A percentile compares a stretch with the other conserved stretches of the same genome.
phyloP scores from a whole-genome alignment of 2,113 vertebrate genomes.

The Aegotheles bennettii region DNA sequence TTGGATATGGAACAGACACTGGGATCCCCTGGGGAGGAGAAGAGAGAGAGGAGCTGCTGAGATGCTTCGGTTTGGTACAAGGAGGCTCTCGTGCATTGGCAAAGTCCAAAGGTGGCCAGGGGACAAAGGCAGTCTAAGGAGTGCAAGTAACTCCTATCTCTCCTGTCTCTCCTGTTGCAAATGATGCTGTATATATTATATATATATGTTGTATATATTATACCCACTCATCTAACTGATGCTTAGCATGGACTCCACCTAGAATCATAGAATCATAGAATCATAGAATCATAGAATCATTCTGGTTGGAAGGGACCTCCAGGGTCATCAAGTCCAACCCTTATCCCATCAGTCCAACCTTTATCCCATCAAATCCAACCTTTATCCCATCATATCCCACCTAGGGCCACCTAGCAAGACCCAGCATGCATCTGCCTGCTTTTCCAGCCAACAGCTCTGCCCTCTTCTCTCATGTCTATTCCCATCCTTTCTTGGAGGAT shows the following conservation, averaged over 20 bases:
- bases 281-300: no score
- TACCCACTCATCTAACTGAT: neutral
- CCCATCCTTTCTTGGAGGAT: neutral
- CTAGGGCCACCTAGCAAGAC: neutral
- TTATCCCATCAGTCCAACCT: no score
- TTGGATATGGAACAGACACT: slow-evolving; percentile 93
- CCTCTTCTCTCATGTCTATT: neutral
- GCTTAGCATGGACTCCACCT: neutral
- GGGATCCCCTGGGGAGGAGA: slow-evolving; percentile 78
- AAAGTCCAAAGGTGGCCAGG: neutral
- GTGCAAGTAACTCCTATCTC: neutral
- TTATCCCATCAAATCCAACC: no score
- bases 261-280: no score
- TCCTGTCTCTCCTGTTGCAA: neutral
- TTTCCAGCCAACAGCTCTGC: neutral
- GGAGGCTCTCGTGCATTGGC: neutral
- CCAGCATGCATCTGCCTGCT: neutral
- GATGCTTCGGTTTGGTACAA: neutral
- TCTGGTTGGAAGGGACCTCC: no score
- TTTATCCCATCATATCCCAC: no score
- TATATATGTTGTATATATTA: no score
- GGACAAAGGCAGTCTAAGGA: neutral
- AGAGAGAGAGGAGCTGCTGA: neutral
- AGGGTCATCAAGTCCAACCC: no score
- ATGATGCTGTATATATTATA: neutral